A percentile compares a stretch with the other conserved stretches of the same genome.
These are phyloP conservation scores for Chrysomela aeneicollis DNA, from an alignment of 2,888 invertebrate genomes.

Conservation along the genomic window DNA sequence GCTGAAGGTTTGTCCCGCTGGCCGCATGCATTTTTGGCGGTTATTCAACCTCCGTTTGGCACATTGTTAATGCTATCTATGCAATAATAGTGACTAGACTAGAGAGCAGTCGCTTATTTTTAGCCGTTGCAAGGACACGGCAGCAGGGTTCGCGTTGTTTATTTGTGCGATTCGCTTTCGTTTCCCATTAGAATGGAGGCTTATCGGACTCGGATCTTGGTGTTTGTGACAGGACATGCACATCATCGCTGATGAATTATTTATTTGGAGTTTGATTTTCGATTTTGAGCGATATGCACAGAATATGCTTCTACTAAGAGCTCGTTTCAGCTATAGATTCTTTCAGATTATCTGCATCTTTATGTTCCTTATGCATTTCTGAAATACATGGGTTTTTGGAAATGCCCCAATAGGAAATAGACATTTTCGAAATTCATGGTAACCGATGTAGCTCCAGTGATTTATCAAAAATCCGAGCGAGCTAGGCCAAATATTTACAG, in stretches of 20 bases:
- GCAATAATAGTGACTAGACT: slow-evolving; percentile 61
- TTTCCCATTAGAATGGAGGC: slow-evolving; percentile 23
- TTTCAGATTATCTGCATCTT: no score
- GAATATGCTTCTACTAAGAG: no score
- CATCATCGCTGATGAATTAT: slow-evolving; percentile 1
- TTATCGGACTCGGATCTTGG: slow-evolving; percentile 16
- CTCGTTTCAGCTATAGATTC: no score
- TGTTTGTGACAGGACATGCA: slow-evolving; percentile 15
- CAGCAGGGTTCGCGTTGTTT: slow-evolving; percentile 25
- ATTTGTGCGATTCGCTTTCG: slow-evolving; percentile 26
- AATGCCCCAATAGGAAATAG: no score
- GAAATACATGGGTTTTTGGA: no score
- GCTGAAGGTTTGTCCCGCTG: slow-evolving; percentile 7
- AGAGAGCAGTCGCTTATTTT: slow-evolving; percentile 55
- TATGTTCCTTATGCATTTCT: no score
- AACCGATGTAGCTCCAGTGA: no score
- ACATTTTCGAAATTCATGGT: no score
- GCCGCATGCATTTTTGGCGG: slow-evolving; percentile 55
- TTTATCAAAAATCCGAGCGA: no score
- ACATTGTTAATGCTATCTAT: slow-evolving; percentile 57
- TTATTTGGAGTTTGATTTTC: background rate
- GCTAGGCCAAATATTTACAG: no score
- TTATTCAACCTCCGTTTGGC: slow-evolving; percentile 60
- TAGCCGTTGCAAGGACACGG: slow-evolving; percentile 48
- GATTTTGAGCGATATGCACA: no score